Conservation (phyloP, 1,140 invertebrate species). For the Dendrolimus kikuchii region DNA sequence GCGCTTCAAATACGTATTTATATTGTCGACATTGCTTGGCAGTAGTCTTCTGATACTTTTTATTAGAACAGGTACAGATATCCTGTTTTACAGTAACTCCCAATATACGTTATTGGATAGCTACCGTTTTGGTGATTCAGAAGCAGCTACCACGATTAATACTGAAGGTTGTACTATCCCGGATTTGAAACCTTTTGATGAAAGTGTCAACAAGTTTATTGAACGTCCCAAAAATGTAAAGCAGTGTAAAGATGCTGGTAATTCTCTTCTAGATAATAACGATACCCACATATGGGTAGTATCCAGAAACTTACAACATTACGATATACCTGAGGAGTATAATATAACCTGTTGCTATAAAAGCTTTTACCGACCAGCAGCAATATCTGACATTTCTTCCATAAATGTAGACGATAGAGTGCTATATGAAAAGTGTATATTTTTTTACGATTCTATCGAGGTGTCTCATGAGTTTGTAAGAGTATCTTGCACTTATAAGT, state of each 20-base stretch:
- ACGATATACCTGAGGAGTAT: conserved; percentile 65
- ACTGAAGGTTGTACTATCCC: conserved; percentile 87
- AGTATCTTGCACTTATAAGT: conserved; percentile 73
- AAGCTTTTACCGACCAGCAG: conserved; percentile 72
- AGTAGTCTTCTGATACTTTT: conserved; percentile 43
- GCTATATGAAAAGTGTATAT: conserved; percentile 55
- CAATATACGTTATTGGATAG: conserved; percentile 20
- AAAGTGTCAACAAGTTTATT: conserved; percentile 59
- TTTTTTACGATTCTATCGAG: conserved; percentile 54
- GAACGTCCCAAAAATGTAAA: conserved; percentile 49
- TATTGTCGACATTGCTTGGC: conserved; percentile 37
- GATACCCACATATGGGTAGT: conserved; percentile 74
- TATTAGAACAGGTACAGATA: conserved; percentile 33
- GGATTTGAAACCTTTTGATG: conserved; percentile 80
- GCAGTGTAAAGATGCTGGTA: conserved; percentile 44
- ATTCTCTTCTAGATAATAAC: conserved; percentile 76
- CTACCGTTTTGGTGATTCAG: conserved; percentile 22
- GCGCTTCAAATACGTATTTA: conserved; percentile 43
- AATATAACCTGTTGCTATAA: conserved; percentile 76
- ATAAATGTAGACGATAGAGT: conserved; percentile 54
- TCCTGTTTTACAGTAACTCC: conserved; percentile 31
- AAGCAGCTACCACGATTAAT: conserved; percentile 74
- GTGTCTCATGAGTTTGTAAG: conserved; percentile 76
- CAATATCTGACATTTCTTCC: conserved; percentile 50
- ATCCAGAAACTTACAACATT: conserved; percentile 62